Conservation (phyloP, 2,113 vertebrate genomes). For the Scomber colias region DNA sequence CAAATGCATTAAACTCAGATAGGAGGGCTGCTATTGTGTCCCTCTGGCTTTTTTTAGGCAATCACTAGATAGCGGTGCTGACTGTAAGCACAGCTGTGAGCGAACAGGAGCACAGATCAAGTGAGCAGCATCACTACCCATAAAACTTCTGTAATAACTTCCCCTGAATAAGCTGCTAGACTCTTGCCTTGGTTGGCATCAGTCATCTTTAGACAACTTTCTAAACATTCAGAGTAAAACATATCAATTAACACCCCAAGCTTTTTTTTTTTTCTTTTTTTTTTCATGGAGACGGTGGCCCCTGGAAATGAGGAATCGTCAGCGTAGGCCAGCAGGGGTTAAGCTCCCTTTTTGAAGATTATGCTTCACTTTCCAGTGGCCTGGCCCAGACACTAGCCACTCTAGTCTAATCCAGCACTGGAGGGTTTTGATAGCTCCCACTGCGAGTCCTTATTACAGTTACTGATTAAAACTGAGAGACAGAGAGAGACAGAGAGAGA, state of each 20-base stretch:
- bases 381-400: slow-evolving; percentile 61
- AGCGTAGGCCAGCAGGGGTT: slow-evolving; percentile 57
- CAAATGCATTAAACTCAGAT: slow-evolving; percentile 48
- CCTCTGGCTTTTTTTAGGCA: slow-evolving; percentile 36
- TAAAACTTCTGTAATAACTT: slow-evolving; percentile 45
- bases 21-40: slow-evolving; percentile 50
- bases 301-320: slow-evolving; percentile 55
- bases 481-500: slow-evolving; percentile 24
- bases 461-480: slow-evolving; percentile 58
- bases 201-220: slow-evolving; percentile 48
- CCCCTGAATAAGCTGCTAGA: slow-evolving; percentile 20
- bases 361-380: slow-evolving; percentile 63
- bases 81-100: not conserved
- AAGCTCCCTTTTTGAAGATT: slow-evolving; percentile 78
- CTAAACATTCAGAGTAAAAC: slow-evolving; percentile 38
- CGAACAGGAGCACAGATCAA: not conserved
- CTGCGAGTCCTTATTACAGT: slow-evolving; percentile 60
- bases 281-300: slow-evolving; percentile 13
- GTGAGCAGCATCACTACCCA: slow-evolving; percentile 14
- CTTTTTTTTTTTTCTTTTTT: slow-evolving; percentile 33
- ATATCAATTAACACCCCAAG: slow-evolving; percentile 65
- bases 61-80: slow-evolving; percentile 19
- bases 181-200: slow-evolving; percentile 35
- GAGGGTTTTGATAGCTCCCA: slow-evolving; percentile 71
- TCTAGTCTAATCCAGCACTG: slow-evolving; percentile 72